phyloP scores from a whole-genome alignment of 2,888 invertebrate genomes.

The Drosophila phalerata region DNA sequence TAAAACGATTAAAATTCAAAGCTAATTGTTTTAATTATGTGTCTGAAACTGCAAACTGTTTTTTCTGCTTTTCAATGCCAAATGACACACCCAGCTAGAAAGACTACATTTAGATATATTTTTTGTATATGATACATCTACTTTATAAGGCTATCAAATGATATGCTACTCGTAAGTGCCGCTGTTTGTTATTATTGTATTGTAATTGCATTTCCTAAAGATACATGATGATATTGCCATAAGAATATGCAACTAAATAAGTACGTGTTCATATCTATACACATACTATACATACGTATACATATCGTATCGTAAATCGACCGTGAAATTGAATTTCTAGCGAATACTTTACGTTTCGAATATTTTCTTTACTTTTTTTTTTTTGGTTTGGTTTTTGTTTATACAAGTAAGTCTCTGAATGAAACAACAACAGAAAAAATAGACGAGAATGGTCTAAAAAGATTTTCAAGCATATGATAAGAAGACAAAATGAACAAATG shows the following conservation, averaged over 20 bases:
- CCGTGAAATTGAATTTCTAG: conserved; percentile 82
- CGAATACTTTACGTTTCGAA: conserved; percentile 50
- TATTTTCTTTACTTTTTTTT: background rate
- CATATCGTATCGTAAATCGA: conserved; percentile 73
- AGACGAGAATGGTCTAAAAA: conserved; percentile 6
- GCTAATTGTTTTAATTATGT: conserved; percentile 21
- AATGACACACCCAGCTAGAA: conserved; percentile 50
- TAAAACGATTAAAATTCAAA: conserved; percentile 54
- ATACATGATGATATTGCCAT: conserved; percentile 62
- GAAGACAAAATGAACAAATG: background rate
- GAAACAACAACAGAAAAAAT: conserved; percentile 24
- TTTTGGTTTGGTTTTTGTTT: conserved; percentile 20
- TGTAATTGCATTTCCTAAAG: conserved; percentile 75
- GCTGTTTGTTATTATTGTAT: conserved; percentile 27
- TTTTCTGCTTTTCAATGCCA: conserved; percentile 61
- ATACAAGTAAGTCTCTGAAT: conserved; percentile 38
- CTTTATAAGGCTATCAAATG: conserved; percentile 45
- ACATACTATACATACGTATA: background rate
- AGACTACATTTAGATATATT: conserved; percentile 20
- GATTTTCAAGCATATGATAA: conserved; percentile 29
- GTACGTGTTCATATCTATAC: conserved; percentile 18
- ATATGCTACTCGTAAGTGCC: conserved; percentile 60
- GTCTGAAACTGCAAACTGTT: background rate
- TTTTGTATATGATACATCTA: conserved; percentile 1
- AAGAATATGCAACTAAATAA: conserved; percentile 39